Conservation (phyloP, 2,113 vertebrate species). For the Sinocyclocheilus grahami region DNA sequence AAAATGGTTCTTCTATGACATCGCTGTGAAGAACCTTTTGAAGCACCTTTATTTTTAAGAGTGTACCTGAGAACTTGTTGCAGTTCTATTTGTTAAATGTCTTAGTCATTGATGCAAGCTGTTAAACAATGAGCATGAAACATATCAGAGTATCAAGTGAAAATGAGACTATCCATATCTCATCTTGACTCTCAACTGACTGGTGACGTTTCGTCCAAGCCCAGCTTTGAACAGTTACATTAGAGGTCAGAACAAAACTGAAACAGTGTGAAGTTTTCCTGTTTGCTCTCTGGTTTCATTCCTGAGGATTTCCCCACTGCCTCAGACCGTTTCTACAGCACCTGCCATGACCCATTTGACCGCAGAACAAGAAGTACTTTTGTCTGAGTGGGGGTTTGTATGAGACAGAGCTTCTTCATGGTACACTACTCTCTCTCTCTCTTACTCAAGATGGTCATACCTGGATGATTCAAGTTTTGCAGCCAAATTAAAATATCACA, state of each 20-base stretch:
- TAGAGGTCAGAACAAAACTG: slow-evolving; percentile 30
- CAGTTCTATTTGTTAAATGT: not conserved
- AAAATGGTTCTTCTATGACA: too few species aligned
- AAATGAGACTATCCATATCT: not conserved
- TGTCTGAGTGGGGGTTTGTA: slow-evolving; percentile 21
- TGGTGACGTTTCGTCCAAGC: not conserved
- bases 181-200: not conserved
- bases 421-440: slow-evolving; percentile 6
- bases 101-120: not conserved
- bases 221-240: not conserved
- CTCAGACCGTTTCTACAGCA: not conserved
- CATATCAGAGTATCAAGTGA: not conserved
- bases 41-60: too few species aligned
- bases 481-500: not conserved
- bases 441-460: not conserved
- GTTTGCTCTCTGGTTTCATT: slow-evolving; percentile 9
- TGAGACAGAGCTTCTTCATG: slow-evolving; percentile 11
- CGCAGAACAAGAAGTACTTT: slow-evolving; percentile 49
- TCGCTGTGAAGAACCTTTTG: too few species aligned
- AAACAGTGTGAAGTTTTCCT: not conserved
- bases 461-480: not conserved
- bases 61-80: not conserved
- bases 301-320: not conserved
- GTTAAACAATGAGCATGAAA: not conserved
- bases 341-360: slow-evolving; percentile 35